Percentiles rank a stretch among this genome's conserved stretches.
phyloP scores from a whole-genome alignment of 1,140 invertebrate genomes.

The Aricia agestis region DNA sequence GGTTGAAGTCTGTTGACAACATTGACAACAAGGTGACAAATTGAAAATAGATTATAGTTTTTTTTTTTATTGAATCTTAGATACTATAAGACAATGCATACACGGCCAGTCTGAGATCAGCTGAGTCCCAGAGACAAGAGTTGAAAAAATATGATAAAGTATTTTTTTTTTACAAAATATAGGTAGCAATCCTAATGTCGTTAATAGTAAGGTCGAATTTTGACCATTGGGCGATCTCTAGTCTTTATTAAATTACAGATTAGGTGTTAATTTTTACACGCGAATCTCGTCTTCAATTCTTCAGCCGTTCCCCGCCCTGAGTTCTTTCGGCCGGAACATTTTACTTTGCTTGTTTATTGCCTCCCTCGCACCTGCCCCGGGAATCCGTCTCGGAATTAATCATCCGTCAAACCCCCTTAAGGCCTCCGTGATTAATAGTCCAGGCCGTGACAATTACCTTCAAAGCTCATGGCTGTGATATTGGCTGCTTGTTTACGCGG shows the following conservation, averaged over 20 bases:
- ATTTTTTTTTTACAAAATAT: too few relatives aligned
- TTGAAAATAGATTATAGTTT: too few relatives aligned
- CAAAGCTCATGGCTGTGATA: conserved; percentile 23
- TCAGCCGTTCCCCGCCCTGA: conserved; percentile 2
- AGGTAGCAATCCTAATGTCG: too few relatives aligned
- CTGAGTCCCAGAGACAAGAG: too few relatives aligned
- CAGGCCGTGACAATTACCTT: conserved; percentile 32
- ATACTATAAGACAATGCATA: too few relatives aligned
- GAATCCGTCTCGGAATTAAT: conserved; percentile 41
- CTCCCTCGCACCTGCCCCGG: conserved; percentile 37
- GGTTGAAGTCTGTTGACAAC: too few relatives aligned
- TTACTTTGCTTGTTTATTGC: conserved; percentile 31
- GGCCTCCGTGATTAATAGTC: conserved; percentile 41
- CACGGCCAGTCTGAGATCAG: too few relatives aligned
- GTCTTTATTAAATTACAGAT: not conserved
- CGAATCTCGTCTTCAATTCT: not conserved
- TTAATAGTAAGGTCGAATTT: too few relatives aligned
- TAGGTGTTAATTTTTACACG: not conserved
- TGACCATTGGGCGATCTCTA: too few relatives aligned
- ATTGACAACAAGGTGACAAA: too few relatives aligned
- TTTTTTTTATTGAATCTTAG: too few relatives aligned
- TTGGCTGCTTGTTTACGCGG: not conserved
- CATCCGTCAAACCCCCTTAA: conserved; percentile 41
- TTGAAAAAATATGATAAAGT: too few relatives aligned
- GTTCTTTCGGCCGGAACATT: conserved; percentile 25